Conservation (phyloP, 2,888 invertebrate species). For the Lysandra bellargus region DNA sequence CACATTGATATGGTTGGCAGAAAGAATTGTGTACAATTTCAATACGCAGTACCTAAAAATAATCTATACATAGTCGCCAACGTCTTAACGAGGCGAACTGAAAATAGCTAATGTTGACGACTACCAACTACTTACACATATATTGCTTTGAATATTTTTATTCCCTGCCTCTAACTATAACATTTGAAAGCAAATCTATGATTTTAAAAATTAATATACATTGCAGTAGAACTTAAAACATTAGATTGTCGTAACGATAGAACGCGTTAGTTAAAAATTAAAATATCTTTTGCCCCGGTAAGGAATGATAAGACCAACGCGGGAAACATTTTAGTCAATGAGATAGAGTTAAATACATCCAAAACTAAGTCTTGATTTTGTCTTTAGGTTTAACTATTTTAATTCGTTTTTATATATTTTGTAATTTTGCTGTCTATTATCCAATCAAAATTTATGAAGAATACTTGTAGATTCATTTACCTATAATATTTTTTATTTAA, state of each 20-base stretch:
- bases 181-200: background rate
- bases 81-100: constrained; percentile 30
- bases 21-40: constrained; percentile 19
- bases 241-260: constrained; percentile 10
- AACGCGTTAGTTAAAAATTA: constrained; percentile 37
- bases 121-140: constrained; percentile 26
- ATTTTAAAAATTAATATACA: background rate
- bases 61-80: constrained; percentile 25
- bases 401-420: background rate
- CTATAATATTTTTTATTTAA: background rate
- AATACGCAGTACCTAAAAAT: constrained; percentile 27
- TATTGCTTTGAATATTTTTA: constrained; percentile 31
- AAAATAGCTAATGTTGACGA: constrained; percentile 30
- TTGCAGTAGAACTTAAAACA: background rate
- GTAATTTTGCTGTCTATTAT: constrained; percentile 19
- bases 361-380: constrained; percentile 29
- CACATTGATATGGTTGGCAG: constrained; percentile 24
- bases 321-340: constrained; percentile 56
- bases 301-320: constrained; percentile 84
- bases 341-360: constrained; percentile 45
- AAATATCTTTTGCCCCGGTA: constrained; percentile 71
- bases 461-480: background rate
- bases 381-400: constrained; percentile 14
- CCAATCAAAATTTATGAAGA: background rate
- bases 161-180: background rate